A percentile compares a stretch with the other conserved stretches of the same genome.
These are phyloP conservation scores for Microhierax caerulescens DNA, from an alignment of 2,797 vertebrate genomes.

Conservation along the genomic window DNA sequence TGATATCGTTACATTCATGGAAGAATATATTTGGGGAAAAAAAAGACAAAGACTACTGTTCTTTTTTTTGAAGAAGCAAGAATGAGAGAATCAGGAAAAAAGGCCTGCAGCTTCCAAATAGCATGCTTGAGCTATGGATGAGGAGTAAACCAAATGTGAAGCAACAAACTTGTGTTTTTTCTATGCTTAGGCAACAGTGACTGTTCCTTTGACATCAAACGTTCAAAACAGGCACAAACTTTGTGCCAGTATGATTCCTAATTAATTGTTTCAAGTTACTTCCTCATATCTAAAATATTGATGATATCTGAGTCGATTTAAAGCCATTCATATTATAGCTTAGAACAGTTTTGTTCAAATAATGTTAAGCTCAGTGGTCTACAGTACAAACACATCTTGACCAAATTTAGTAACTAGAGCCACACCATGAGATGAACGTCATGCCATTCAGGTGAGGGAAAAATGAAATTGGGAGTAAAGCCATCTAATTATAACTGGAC, in stretches of 20 bases:
- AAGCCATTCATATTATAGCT: neutral
- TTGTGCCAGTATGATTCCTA: neutral
- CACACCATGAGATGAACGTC: neutral
- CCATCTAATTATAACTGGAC: neutral
- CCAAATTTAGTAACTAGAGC: neutral
- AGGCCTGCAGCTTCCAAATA: neutral
- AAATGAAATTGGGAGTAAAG: neutral
- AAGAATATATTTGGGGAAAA: neutral
- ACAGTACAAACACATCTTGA: neutral
- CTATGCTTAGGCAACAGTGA: neutral
- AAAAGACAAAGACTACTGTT: neutral
- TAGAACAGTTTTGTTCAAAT: neutral
- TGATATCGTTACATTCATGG: neutral
- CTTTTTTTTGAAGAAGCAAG: neutral
- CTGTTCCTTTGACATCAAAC: neutral
- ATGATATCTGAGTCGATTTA: neutral
- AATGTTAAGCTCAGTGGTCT: neutral
- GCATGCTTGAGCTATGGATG: neutral
- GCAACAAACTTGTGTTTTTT: neutral
- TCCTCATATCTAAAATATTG: neutral
- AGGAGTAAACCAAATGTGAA: neutral
- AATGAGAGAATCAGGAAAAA: neutral
- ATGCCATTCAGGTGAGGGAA: neutral
- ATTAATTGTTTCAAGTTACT: neutral
- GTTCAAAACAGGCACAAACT: neutral